Percentiles rank a stretch among this genome's conserved stretches.
phyloP scores from a whole-genome alignment of 1,140 invertebrate genomes.

The Araneus ventricosus region DNA sequence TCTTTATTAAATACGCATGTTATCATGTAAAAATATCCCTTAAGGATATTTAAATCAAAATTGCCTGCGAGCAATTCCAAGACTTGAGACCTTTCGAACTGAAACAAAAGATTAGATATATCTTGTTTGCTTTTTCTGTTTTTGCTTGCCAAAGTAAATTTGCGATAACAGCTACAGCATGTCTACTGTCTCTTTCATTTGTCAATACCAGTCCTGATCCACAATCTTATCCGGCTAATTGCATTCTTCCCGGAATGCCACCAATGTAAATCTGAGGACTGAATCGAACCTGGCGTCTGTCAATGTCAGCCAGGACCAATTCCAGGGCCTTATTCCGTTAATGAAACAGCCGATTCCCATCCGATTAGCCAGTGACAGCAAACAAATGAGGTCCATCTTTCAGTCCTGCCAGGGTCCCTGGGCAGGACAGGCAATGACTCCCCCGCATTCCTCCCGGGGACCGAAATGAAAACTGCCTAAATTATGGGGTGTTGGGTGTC shows the following conservation, averaged over 20 bases:
- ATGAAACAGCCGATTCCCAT: slow-evolving; percentile 30
- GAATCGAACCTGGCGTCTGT: background rate
- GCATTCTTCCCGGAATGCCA: background rate
- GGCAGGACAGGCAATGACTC: slow-evolving; percentile 7
- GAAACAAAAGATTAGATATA: too few species aligned
- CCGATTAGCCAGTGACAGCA: slow-evolving; percentile 19
- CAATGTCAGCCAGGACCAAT: background rate
- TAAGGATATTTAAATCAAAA: too few species aligned
- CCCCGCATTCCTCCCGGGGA: slow-evolving; percentile 56
- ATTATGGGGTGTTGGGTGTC: slow-evolving; percentile 70
- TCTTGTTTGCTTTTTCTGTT: too few species aligned
- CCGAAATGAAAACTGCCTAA: slow-evolving; percentile 72
- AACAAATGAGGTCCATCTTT: slow-evolving; percentile 53
- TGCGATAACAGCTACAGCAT: background rate
- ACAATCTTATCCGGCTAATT: background rate
- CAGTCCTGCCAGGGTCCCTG: background rate
- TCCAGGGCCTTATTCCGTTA: background rate
- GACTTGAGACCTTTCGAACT: too few species aligned
- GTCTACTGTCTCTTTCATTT: background rate
- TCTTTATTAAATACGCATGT: too few species aligned
- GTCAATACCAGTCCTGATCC: background rate
- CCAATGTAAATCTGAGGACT: background rate
- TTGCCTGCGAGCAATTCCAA: too few species aligned
- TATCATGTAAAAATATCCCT: too few species aligned
- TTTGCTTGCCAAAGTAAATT: too few species aligned